Evolutionary conservation across 1,140 invertebrate genomes (phyloP), one percentile per base, ranked within the genome.

Genomic region (Chlorops oryzae): DNA sequence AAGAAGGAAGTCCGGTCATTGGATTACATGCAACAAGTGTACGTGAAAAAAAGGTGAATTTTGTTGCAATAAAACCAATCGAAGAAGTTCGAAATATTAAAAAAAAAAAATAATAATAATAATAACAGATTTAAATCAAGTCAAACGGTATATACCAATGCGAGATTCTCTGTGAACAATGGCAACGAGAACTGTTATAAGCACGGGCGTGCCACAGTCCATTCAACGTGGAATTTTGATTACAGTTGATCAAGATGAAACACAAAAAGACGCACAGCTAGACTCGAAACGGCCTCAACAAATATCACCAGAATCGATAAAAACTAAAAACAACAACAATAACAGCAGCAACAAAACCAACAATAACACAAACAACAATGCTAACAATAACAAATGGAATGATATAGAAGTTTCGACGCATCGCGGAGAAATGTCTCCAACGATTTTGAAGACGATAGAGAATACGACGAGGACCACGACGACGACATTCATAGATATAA

Each of bases 341-440:
- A 32, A 53, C 47, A 25, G 47, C 51, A 50, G 43, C 51, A 54
- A 28, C 50, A 50, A 42, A 50, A 53, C 35, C 55, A 52, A 25
- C 52, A 50, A 46, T 51, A 56, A 40, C 45, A n/a, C n/a, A n/a
- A 51, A 38, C 38, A 47, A 47, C 50, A 47, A 24, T 44, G 34
- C 42, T 45, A 20, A 39, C 32, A 35, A 56, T 44, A 13, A 15
- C 24, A 28, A 21, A 28, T n/a, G 18, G 15, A 38, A 9, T 17
- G 13, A 17, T 34, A 35, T 21, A 35, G 65, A 62, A 49, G 49
- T 60, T 25, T 59, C 62, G 62, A 63, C 61, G 54, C 61, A 66
- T 40, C 61, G 51, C 34, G 61, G 45, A 57, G 60, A 47, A 66
- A 63, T 51, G 63, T 61, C 28, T 52, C 61, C 45, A 41, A 51